Conservation (phyloP, 2,888 invertebrate species). For the Torymus tubicola region DNA sequence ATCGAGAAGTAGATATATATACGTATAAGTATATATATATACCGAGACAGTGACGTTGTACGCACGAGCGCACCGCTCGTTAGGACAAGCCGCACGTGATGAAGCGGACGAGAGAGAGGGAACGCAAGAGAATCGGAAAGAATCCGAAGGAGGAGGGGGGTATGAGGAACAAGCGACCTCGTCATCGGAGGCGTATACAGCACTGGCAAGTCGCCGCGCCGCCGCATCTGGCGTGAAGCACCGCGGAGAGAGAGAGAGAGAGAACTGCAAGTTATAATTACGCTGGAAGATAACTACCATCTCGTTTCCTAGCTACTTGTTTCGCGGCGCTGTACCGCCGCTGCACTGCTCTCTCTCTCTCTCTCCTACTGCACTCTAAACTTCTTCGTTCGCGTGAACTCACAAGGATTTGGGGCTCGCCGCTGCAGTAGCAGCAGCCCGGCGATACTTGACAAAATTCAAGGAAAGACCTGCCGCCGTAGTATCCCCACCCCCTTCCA, state of each 20-base stretch:
- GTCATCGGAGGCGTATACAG: slow-evolving; percentile 8
- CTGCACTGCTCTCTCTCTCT: background rate
- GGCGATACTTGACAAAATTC: slow-evolving; percentile 44
- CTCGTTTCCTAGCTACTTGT: slow-evolving; percentile 59
- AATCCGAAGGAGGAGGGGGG: too few species aligned
- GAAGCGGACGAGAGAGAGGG: too few species aligned
- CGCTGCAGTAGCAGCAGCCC: background rate
- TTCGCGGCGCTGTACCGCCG: slow-evolving; percentile 24
- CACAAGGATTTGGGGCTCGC: slow-evolving; percentile 35
- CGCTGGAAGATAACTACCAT: slow-evolving; percentile 65
- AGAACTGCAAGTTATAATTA: slow-evolving; percentile 68
- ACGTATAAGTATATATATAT: too few species aligned
- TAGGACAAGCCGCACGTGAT: too few species aligned
- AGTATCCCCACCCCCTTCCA: background rate
- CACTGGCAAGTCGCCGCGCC: too few species aligned
- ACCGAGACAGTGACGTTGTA: too few species aligned
- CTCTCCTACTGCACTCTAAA: slow-evolving; percentile 56
- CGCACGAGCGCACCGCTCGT: too few species aligned
- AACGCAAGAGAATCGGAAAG: too few species aligned
- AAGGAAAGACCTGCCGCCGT: slow-evolving; percentile 22
- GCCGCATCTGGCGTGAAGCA: slow-evolving; percentile 44
- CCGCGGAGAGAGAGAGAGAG: too few species aligned
- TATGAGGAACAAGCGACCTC: slow-evolving; percentile 33
- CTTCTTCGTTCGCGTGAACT: slow-evolving; percentile 52
- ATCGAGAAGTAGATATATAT: too few species aligned